Conservation (phyloP, 1,140 invertebrate genomes). For the Drosophila kikkawai region DNA sequence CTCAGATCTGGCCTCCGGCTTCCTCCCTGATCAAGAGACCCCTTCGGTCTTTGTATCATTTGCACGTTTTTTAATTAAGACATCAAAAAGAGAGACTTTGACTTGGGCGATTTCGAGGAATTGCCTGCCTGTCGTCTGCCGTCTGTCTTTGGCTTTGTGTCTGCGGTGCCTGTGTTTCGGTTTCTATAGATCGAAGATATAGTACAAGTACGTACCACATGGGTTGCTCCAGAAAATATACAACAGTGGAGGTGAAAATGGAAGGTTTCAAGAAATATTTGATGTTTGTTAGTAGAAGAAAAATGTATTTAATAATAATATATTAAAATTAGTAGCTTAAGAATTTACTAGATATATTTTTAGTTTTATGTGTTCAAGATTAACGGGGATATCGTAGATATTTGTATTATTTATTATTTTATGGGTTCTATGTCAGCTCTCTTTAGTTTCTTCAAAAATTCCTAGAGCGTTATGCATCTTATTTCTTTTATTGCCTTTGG, state of each 20-base stretch:
- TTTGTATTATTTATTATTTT: too few species aligned
- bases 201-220: conserved; percentile 34
- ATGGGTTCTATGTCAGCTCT: too few species aligned
- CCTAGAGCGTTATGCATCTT: neutral
- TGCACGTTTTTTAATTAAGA: conserved; percentile 84
- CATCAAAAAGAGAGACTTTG: conserved; percentile 83
- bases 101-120: conserved; percentile 82
- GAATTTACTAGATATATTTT: too few species aligned
- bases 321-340: neutral
- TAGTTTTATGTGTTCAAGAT: too few species aligned
- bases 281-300: neutral
- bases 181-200: conserved; percentile 52
- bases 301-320: too few species aligned
- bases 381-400: too few species aligned
- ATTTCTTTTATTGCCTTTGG: neutral
- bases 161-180: conserved; percentile 42
- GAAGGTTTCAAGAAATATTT: neutral
- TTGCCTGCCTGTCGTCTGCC: conserved; percentile 48
- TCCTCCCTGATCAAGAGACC: neutral
- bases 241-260: conserved; percentile 10
- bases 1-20: conserved; percentile 29
- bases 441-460: neutral
- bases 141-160: conserved; percentile 39
- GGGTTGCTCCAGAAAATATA: conserved; percentile 23
- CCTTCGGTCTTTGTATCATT: conserved; percentile 57